Base-by-base conservation (phyloP, 2,113 vertebrate genomes). In the Zosterops japonicus region DNA sequence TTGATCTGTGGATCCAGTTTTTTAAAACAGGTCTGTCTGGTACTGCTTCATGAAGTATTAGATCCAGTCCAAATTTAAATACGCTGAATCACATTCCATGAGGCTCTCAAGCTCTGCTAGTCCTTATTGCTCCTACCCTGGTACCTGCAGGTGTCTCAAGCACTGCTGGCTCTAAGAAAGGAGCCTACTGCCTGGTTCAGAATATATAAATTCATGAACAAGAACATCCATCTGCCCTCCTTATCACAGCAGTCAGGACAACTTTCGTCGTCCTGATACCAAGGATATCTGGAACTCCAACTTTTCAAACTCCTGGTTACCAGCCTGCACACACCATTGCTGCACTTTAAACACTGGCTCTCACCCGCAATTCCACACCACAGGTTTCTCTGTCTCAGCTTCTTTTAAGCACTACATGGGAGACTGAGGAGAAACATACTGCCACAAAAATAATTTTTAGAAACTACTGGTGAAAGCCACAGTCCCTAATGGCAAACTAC, bases 21-120 rank as follows among this genome's bases (percentile, higher is more conserved):
- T 93, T 81, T 68, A 75, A 60, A 97, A 96, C 94, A 89, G 80
- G 96, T 96, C 89, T 90, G 60, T 83, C 95, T 91, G 80, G 95
- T 92, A 89, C 42, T 81, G 64, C 68, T 87, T 81, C 76, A 89
- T 17, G 11, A 94, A 83, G 23, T 52, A 93, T 87, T 68, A 92
- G 50, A 89, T 92, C 86, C 67, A 78, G 56, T 70, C 42, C 68
- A 84, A 83, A 94, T 94, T 92, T 81, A 75, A 95, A 92, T 94
- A 60, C 56, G 27, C 72, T 89, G 64, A 81, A 93, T 89, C 86
- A 86, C 60, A 78, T 31, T 19, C 49, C 29, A 22, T 33, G 50
- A 27, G 77, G 67, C 24, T 70, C 46, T 21, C n/a, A 39, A 74
- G 50, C 63, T 77, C 14, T 8, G 35, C 7, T 29, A 61, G 46